These are phyloP conservation scores for Lagorchestes hirsutus DNA, from an alignment of 2,797 vertebrate species.

Conservation along the genomic window DNA sequence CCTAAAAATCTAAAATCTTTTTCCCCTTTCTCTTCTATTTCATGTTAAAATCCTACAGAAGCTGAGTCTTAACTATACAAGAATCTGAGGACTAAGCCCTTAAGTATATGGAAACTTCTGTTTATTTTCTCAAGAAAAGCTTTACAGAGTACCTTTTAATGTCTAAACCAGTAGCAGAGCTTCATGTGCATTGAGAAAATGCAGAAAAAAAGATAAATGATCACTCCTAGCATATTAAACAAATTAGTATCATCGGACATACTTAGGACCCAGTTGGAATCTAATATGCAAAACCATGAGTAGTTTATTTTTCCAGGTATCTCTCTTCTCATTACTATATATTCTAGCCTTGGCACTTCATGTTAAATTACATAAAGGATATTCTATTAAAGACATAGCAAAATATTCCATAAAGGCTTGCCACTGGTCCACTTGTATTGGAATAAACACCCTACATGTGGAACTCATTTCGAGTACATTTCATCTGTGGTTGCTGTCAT, in stretches of 20 bases:
- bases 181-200: constrained; percentile 75
- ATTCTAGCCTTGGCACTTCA: constrained; percentile 80
- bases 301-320: constrained; percentile 85
- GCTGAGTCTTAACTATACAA: constrained; percentile 65
- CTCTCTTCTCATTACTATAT: constrained; percentile 77
- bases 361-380: constrained; percentile 82
- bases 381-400: constrained; percentile 77
- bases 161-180: constrained; percentile 72
- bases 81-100: constrained; percentile 74
- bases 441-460: constrained; percentile 85
- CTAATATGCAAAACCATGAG: constrained; percentile 77
- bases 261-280: constrained; percentile 80
- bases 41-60: constrained; percentile 63
- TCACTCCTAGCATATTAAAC: constrained; percentile 78
- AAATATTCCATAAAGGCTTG: constrained; percentile 65
- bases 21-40: constrained; percentile 54
- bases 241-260: constrained; percentile 85
- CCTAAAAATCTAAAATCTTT: constrained; percentile 22
- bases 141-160: constrained; percentile 81
- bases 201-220: constrained; percentile 69
- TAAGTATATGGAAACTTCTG: constrained; percentile 77
- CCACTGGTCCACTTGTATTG: constrained; percentile 77
- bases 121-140: constrained; percentile 85
- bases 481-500: constrained; percentile 84
- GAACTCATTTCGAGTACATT: constrained; percentile 85